These are phyloP conservation scores for Piscicola geometra DNA, from an alignment of 2,888 invertebrate genomes.

Conservation along the genomic window DNA sequence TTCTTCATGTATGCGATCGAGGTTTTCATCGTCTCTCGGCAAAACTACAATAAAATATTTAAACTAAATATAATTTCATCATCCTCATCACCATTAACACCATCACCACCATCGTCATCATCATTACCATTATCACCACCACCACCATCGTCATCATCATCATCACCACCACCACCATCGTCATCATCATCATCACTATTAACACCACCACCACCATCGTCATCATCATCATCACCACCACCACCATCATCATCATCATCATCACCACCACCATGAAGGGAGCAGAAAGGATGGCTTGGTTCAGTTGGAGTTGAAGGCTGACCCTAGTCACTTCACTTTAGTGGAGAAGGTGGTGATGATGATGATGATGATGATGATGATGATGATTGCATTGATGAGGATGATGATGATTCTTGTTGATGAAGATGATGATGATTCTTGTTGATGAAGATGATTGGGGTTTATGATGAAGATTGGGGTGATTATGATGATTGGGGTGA, in stretches of 20 bases:
- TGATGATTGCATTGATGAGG: neutral
- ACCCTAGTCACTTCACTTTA: neutral
- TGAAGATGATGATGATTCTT: no score
- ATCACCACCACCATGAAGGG: neutral
- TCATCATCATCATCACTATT: neutral
- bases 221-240: neutral
- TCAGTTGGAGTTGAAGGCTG: neutral
- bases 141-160: neutral
- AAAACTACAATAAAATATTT: neutral
- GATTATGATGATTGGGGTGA: no score
- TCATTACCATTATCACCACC: neutral
- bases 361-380: constrained; percentile 12
- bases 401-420: no score
- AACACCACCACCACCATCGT: neutral
- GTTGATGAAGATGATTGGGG: no score
- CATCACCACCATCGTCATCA: neutral
- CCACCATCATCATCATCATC: neutral
- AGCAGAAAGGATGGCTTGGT: neutral
- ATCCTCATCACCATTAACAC: neutral
- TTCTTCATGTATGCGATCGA: no score
- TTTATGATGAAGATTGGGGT: no score
- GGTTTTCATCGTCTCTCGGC: no score
- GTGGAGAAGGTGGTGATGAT: constrained; percentile 15
- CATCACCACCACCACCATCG: neutral
- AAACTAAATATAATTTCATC: neutral